phyloP scores from a whole-genome alignment of 1,140 invertebrate species.

The Pogonomyrmex californicus region DNA sequence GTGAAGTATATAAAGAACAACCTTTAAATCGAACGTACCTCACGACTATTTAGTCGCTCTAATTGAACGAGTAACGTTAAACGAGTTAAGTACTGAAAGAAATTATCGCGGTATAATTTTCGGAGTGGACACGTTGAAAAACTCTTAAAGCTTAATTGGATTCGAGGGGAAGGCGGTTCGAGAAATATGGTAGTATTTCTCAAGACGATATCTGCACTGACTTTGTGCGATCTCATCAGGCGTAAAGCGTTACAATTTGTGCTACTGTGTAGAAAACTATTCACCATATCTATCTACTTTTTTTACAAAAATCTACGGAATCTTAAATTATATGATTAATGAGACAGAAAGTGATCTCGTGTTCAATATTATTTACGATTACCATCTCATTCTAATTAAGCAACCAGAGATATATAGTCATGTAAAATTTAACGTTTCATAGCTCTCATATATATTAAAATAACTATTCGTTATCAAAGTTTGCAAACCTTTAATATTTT shows the following conservation, averaged over 20 bases:
- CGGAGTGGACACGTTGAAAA: constrained; percentile 61
- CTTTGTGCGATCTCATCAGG: constrained; percentile 56
- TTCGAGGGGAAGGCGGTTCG: constrained; percentile 38
- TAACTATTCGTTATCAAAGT: neutral
- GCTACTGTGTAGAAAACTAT: constrained; percentile 17
- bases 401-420: neutral
- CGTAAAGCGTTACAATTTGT: constrained; percentile 61
- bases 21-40: neutral
- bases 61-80: constrained; percentile 58
- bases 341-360: constrained; percentile 2
- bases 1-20: neutral
- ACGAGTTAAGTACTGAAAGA: constrained; percentile 31
- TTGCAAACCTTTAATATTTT: neutral
- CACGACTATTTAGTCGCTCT: neutral
- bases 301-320: neutral
- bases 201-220: constrained; percentile 45
- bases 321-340: constrained; percentile 29
- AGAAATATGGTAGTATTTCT: constrained; percentile 19
- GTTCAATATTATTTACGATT: constrained; percentile 14
- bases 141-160: constrained; percentile 70
- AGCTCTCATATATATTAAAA: neutral
- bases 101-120: constrained; percentile 63
- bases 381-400: neutral
- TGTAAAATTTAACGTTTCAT: neutral
- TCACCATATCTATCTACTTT: constrained; percentile 16